Evolutionary conservation across 2,888 invertebrate species (phyloP).

Genomic region (Erpobdella octoculata): DNA sequence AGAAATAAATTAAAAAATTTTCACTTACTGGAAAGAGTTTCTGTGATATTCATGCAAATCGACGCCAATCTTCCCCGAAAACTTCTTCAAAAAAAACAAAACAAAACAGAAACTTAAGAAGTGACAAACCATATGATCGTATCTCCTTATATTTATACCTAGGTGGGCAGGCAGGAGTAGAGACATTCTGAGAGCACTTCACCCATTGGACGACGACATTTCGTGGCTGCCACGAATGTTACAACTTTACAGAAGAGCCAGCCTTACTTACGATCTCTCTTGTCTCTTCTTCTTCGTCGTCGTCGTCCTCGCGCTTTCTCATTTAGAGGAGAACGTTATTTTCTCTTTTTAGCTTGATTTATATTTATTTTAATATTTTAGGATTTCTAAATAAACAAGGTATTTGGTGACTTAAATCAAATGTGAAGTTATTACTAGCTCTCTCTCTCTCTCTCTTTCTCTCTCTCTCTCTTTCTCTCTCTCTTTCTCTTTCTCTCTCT

Average conservation of each 20-base stretch:
- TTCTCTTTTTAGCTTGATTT: too few species aligned
- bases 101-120: too few species aligned
- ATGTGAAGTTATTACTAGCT: not conserved
- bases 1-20: too few species aligned
- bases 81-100: not conserved
- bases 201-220: not conserved
- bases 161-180: not conserved
- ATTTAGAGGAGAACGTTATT: too few species aligned
- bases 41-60: not conserved
- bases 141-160: too few species aligned
- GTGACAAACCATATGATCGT: too few species aligned
- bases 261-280: not conserved
- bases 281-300: not conserved
- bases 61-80: not conserved
- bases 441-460: not conserved
- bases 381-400: not conserved
- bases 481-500: not conserved
- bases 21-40: too few species aligned
- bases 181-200: not conserved
- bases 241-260: not conserved
- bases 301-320: too few species aligned
- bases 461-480: not conserved
- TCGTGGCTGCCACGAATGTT: constrained; percentile 5
- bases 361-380: too few species aligned
- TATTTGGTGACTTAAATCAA: not conserved